Conservation (phyloP, 2,888 invertebrate genomes). For the Apamea monoglypha region DNA sequence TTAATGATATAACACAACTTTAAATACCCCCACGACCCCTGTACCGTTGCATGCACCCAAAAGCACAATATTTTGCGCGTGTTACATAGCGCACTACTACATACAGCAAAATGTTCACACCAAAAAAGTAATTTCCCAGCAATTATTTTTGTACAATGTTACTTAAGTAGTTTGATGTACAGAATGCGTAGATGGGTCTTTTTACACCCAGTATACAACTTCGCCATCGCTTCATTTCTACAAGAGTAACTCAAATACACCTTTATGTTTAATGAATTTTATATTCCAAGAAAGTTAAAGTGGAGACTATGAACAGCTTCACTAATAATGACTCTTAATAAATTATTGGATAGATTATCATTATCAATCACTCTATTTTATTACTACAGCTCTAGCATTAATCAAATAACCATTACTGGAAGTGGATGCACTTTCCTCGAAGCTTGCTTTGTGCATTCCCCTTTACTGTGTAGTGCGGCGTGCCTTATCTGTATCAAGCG, state of each 20-base stretch:
- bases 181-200: neutral
- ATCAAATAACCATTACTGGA: slow-evolving; percentile 50
- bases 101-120: too few relatives aligned
- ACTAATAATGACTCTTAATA: slow-evolving; percentile 33
- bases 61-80: too few relatives aligned
- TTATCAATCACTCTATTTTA: slow-evolving; percentile 43
- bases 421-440: slow-evolving; percentile 45
- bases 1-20: too few relatives aligned
- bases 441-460: slow-evolving; percentile 25
- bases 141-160: too few relatives aligned
- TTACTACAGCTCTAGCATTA: slow-evolving; percentile 30
- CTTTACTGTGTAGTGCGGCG: slow-evolving; percentile 63
- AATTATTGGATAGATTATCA: slow-evolving; percentile 31
- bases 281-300: slow-evolving; percentile 36
- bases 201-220: neutral
- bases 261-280: slow-evolving; percentile 9
- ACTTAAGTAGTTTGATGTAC: neutral
- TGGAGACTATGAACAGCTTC: slow-evolving; percentile 26
- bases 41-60: too few relatives aligned
- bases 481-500: slow-evolving; percentile 78
- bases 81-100: too few relatives aligned
- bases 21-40: too few relatives aligned
- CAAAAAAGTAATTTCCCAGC: too few relatives aligned
- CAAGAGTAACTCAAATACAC: slow-evolving; percentile 1
- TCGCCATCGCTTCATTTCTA: neutral